These are phyloP conservation scores for Apeltes quadracus DNA, from an alignment of 2,113 vertebrate species.

Conservation along the genomic window DNA sequence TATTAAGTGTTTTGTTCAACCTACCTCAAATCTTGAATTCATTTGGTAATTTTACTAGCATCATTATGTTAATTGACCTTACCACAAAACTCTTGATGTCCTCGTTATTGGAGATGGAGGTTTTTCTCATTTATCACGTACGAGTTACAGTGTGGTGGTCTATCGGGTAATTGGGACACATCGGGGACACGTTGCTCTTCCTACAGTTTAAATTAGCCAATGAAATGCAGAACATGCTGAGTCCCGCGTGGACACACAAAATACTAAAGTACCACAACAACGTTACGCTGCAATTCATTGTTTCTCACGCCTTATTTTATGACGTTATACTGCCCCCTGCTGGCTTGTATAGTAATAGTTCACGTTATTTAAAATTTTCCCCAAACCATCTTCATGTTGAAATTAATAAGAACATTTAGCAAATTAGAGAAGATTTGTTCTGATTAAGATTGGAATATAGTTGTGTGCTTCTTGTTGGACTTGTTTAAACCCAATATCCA, in stretches of 20 bases:
- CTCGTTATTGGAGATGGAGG: neutral
- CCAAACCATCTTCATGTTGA: neutral
- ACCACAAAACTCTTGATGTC: constrained; percentile 9
- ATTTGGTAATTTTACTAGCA: neutral
- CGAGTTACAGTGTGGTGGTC: neutral
- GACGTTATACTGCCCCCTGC: neutral
- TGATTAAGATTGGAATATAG: constrained; percentile 13
- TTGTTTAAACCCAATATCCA: constrained; percentile 40
- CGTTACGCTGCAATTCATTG: neutral
- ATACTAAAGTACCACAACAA: neutral
- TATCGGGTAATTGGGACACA: neutral
- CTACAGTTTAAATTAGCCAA: constrained; percentile 43
- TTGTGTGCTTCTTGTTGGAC: constrained; percentile 28
- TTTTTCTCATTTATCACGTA: neutral
- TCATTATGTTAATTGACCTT: neutral
- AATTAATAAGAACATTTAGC: neutral
- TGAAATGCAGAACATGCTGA: neutral
- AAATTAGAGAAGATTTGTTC: constrained; percentile 2
- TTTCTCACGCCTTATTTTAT: neutral
- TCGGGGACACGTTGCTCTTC: neutral
- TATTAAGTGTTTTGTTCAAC: neutral
- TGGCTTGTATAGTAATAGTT: neutral
- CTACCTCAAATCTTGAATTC: neutral
- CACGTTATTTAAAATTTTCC: neutral
- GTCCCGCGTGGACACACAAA: neutral